Evolutionary conservation across 1,140 invertebrate species (phyloP).

Genomic region (Lordiphosa clarofinis): DNA sequence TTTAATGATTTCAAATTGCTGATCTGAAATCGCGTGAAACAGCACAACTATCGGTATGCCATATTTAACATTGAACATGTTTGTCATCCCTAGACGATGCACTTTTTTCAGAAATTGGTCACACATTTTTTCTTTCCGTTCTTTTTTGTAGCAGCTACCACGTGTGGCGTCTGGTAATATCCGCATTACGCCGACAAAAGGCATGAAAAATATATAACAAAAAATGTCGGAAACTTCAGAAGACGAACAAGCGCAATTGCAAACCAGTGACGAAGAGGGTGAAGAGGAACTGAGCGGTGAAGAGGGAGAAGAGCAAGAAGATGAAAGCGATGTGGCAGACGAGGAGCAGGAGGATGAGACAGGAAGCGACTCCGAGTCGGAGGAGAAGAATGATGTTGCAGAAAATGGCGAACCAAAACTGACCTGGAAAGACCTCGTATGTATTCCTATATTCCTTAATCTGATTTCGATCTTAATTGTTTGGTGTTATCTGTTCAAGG

Average conservation of each 20-base stretch:
- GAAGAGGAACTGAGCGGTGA: constrained; percentile 34
- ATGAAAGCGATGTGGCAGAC: constrained; percentile 50
- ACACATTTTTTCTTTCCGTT: constrained; percentile 19
- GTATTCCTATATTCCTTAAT: background rate
- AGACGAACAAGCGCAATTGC: constrained; percentile 47
- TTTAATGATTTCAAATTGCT: too few species aligned
- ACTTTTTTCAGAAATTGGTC: background rate
- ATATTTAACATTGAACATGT: too few species aligned
- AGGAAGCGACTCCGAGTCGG: constrained; percentile 4
- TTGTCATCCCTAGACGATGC: too few species aligned
- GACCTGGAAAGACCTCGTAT: constrained; percentile 72
- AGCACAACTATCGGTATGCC: too few species aligned
- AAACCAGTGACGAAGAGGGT: constrained; percentile 54
- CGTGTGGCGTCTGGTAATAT: constrained; percentile 51
- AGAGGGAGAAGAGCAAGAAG: constrained; percentile 20
- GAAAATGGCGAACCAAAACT: constrained; percentile 34
- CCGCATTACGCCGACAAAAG: background rate
- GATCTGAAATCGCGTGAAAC: too few species aligned
- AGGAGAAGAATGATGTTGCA: constrained; percentile 10
- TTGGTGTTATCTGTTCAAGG: constrained; percentile 81
- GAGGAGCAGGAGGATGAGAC: constrained; percentile 25
- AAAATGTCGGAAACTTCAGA: constrained; percentile 75
- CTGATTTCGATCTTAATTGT: background rate
- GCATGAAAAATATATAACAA: constrained; percentile 37
- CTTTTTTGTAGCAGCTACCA: constrained; percentile 16